phyloP scores from a whole-genome alignment of 2,113 vertebrate genomes.

The Mobula birostris region DNA sequence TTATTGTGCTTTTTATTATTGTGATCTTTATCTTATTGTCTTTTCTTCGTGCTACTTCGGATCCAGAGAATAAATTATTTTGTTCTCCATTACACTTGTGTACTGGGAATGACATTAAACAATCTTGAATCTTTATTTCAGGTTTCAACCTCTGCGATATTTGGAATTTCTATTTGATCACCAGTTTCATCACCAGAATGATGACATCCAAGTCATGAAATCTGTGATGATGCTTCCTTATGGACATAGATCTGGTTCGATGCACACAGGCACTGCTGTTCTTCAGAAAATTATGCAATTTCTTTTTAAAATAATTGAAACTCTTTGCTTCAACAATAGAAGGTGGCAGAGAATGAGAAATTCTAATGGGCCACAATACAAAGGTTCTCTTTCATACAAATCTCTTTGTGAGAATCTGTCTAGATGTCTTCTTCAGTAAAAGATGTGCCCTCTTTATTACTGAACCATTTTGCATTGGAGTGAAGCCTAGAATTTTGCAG shows the following conservation, averaged over 20 bases:
- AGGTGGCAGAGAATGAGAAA: not conserved
- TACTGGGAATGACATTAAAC: too few relatives aligned
- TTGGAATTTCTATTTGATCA: too few relatives aligned
- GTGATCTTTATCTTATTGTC: too few relatives aligned
- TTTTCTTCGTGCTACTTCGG: too few relatives aligned
- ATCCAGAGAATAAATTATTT: too few relatives aligned
- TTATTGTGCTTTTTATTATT: too few relatives aligned
- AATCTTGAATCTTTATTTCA: too few relatives aligned
- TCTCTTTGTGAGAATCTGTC: not conserved
- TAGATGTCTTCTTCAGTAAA: not conserved
- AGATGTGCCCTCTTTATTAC: not conserved
- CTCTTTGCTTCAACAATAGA: not conserved
- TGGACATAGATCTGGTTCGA: not conserved
- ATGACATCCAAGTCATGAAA: not conserved
- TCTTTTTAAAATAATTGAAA: not conserved
- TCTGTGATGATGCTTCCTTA: not conserved
- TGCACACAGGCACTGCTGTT: not conserved
- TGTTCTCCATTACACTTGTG: too few relatives aligned
- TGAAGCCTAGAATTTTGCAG: not conserved
- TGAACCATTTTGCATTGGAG: not conserved
- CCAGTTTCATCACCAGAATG: not conserved
- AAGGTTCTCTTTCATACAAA: not conserved
- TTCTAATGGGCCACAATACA: not conserved
- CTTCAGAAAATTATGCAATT: not conserved
- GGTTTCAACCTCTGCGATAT: too few relatives aligned